phyloP scores from a whole-genome alignment of 2,113 vertebrate genomes.

The Phycodurus eques region DNA sequence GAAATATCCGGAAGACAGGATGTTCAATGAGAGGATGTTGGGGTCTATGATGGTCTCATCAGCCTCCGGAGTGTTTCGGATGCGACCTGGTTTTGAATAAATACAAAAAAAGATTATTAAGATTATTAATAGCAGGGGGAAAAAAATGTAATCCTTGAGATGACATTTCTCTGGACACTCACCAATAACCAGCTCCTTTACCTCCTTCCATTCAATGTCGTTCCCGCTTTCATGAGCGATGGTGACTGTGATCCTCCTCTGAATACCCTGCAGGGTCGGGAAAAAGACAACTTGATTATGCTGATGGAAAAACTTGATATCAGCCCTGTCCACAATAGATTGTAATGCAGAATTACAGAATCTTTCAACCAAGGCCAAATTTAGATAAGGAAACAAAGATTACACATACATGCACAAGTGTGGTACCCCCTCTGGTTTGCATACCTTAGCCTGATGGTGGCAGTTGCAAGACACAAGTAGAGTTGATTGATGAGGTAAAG shows the following conservation, averaged over 20 bases:
- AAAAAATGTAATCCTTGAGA: not conserved
- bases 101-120: not conserved
- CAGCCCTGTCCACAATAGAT: not conserved
- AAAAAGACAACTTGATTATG: not conserved
- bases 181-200: conserved; percentile 97
- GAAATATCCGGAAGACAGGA: conserved; percentile 87
- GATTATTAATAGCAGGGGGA: not conserved
- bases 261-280: conserved; percentile 82
- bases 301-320: not conserved
- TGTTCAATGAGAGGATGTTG: conserved; percentile 97
- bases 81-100: conserved; percentile 78
- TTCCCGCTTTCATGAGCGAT: conserved; percentile 91
- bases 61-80: conserved; percentile 92
- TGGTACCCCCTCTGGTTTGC: too few relatives aligned
- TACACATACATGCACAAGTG: too few relatives aligned
- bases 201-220: conserved; percentile 94
- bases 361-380: too few relatives aligned
- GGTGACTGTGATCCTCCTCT: conserved; percentile 92
- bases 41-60: conserved; percentile 96
- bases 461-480: too few relatives aligned
- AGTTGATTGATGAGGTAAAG: too few relatives aligned
- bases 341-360: not conserved
- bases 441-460: too few relatives aligned
- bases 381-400: too few relatives aligned
- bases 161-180: conserved; percentile 50